Conservation (phyloP, 1,140 invertebrate genomes). For the Lucilia sericata region DNA sequence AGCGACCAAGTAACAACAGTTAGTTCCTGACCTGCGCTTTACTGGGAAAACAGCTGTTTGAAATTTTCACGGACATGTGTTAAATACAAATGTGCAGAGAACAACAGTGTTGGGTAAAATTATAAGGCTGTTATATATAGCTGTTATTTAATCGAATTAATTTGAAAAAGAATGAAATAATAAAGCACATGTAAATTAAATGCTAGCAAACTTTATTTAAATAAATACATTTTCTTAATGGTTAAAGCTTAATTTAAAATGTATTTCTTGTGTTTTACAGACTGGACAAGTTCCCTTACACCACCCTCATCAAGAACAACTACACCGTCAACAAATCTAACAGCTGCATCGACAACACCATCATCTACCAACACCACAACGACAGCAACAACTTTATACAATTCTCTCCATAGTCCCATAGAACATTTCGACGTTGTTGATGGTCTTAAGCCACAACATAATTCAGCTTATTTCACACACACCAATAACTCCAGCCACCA, state of each 20-base stretch:
- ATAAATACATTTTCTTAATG: no score
- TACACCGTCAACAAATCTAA: background rate
- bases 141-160: no score
- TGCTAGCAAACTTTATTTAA: no score
- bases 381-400: background rate
- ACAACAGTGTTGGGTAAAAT: slow-evolving; percentile 3
- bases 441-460: slow-evolving; percentile 35
- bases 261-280: slow-evolving; percentile 49
- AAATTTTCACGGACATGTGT: background rate
- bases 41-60: slow-evolving; percentile 19
- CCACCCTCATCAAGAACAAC: slow-evolving; percentile 36
- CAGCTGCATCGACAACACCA: background rate
- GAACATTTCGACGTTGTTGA: slow-evolving; percentile 40
- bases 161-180: no score
- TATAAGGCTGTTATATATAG: background rate
- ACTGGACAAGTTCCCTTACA: slow-evolving; percentile 64
- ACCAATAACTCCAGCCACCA: background rate
- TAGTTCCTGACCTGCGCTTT: slow-evolving; percentile 22
- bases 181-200: no score
- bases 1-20: slow-evolving; percentile 5
- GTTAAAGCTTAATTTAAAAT: background rate
- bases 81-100: background rate
- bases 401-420: slow-evolving; percentile 12
- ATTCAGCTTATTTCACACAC: background rate
- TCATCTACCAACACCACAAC: slow-evolving; percentile 14